Conservation (phyloP, 2,113 vertebrate species). For the Bos javanicus region DNA sequence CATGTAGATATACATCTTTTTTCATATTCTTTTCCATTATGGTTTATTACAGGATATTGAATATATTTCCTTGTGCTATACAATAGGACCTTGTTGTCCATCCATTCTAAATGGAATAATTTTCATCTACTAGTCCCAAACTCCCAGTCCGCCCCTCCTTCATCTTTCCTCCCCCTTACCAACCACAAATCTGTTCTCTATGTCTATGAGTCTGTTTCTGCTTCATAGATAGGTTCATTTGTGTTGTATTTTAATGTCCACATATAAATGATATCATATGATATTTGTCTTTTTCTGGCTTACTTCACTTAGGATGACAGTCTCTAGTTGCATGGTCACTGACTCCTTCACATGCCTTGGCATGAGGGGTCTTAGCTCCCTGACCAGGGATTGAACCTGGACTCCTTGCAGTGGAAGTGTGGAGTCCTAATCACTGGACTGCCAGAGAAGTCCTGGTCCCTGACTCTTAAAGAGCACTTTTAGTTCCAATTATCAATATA, state of each 20-base stretch:
- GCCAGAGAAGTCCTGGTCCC: background rate
- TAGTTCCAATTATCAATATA: background rate
- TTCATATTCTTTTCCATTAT: background rate
- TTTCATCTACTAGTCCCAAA: background rate
- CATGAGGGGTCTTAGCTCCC: background rate
- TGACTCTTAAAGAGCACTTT: background rate
- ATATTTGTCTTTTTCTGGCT: background rate
- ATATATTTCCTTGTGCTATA: background rate
- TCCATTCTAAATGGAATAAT: background rate
- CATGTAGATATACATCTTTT: background rate
- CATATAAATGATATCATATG: background rate
- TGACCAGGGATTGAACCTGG: background rate
- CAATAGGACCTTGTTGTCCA: background rate
- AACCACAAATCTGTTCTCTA: background rate
- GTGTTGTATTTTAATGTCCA: background rate
- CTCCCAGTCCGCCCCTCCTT: background rate
- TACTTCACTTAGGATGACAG: background rate
- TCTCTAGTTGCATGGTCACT: background rate
- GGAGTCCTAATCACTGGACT: background rate
- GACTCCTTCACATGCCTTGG: background rate
- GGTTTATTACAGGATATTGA: background rate
- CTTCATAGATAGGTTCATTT: background rate
- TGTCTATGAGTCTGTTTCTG: background rate
- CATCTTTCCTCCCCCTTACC: background rate
- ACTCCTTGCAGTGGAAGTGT: background rate